Evolutionary conservation across 1,140 invertebrate species (phyloP), one percentile per base, ranked within the genome.

Genomic region (Leptestheria dahalacensis): DNA sequence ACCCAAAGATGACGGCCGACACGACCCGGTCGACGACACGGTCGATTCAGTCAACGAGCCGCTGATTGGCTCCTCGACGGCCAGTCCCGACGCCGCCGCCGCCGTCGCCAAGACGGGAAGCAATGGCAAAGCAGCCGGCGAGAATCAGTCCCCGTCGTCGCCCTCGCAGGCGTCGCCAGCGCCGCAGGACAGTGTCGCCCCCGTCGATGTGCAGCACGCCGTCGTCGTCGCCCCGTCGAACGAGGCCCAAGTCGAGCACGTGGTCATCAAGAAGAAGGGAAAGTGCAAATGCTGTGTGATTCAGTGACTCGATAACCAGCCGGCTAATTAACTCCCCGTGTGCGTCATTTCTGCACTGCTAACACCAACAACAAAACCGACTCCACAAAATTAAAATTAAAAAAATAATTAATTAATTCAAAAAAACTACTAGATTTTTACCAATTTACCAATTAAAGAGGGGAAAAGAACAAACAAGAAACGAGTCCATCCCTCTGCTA

Each of bases 241-340:
- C 68, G 82, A 83, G 54, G 80, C 79, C 65, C 84, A 86, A 70
- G 83, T 86, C 23, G 86, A 90, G 70, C 85, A 87, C 69, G 84
- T 91, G 61, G 82, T 83, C 66, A 78, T 90, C 65, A 89, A 90
- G 75, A 91, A 91, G 77, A 90, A 91, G 74, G 84, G 82, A 71
- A 89, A 87, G 75, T 89, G 87, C 78, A 84, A 86, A 71, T 90
- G 87, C 77, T 91, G 88, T 75, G 83, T 87, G 62, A 80, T 90
- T 68, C 86, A 89, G 79, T 91, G 87, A 67, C 48, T 26, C 6
- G 33, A 41, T n/a, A n/a, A n/a, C n/a, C n/a, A n/a, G n/a, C n/a
- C n/a, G n/a, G n/a, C n/a, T n/a, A n/a, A n/a, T n/a, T n/a, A n/a
- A n/a, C n/a, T n/a, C n/a, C n/a, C n/a, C n/a, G n/a, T n/a, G n/a